A percentile compares a stretch with the other conserved stretches of the same genome.
Conservation (phyloP, 2,113 vertebrate genomes). For the Motacilla tschutschensis region DNA sequence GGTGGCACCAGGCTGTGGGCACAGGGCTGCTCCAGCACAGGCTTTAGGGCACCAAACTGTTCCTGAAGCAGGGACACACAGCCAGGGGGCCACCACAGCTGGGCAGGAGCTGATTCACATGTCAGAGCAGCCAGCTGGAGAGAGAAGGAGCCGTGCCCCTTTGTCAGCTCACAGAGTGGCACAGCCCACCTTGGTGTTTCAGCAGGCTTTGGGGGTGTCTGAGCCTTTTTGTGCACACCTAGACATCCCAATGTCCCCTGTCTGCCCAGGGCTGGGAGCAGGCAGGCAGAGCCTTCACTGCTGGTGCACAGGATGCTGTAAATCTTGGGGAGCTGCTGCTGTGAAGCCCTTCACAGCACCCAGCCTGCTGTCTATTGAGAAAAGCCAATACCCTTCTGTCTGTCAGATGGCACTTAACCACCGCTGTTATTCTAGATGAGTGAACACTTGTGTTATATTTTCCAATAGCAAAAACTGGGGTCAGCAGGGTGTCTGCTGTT, state of each 20-base stretch:
- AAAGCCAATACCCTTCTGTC: conserved; percentile 89
- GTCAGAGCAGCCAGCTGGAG: not conserved
- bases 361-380: conserved; percentile 79
- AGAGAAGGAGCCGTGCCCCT: not conserved
- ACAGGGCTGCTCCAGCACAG: accelerated
- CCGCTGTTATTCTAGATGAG: conserved; percentile 83
- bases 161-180: not conserved
- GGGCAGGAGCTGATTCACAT: not conserved
- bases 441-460: conserved; percentile 97
- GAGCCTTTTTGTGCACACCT: not conserved
- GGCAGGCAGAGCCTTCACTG: conserved; percentile 1
- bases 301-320: conserved; percentile 60
- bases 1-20: not conserved
- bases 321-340: conserved; percentile 63
- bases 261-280: not conserved
- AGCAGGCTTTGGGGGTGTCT: not conserved
- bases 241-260: not conserved
- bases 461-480: conserved; percentile 92
- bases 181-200: not conserved
- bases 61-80: not conserved
- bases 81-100: not conserved
- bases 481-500: conserved; percentile 88
- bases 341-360: conserved; percentile 66
- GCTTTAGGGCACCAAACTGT: not conserved
- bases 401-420: conserved; percentile 92